Evolutionary conservation across 2,888 invertebrate species (phyloP), one percentile per base, ranked within the genome.

Genomic region (Acrocyrtus sp.): DNA sequence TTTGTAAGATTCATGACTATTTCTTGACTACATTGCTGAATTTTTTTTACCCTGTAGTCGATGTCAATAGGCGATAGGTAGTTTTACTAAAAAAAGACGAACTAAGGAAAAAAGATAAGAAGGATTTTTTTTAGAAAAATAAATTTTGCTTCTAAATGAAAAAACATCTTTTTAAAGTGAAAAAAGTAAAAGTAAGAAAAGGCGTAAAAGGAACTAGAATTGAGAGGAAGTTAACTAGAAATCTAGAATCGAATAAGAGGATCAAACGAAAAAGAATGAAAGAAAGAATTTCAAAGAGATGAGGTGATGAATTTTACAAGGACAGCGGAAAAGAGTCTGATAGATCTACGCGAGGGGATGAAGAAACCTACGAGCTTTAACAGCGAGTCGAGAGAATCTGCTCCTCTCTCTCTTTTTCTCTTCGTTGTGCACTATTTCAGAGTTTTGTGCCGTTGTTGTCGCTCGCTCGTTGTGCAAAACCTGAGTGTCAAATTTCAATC

Each of bases 401-500:
- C 12, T 34, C 12, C 34, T 34, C 34, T 12, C 34, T 34, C 34
- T 34, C 34, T 5, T 34, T 34, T 34, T 12, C 34, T 34, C 5
- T 5, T 34, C 34, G 34, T 34, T 34, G n/a, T n/a, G n/a, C n/a
- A n/a, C n/a, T n/a, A n/a, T n/a, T n/a, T n/a, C n/a, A n/a, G n/a
- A n/a, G n/a, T n/a, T n/a, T n/a, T n/a, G n/a, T n/a, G n/a, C n/a
- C n/a, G n/a, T n/a, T n/a, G n/a, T n/a, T n/a, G n/a, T n/a, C 12
- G 34, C 34, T 34, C 34, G 34, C 19, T 27, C 26, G 8, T 19
- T 56, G 60, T 61, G 60, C 60, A 68, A 68, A 69, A 69, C 61
- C 68, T 60, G 53, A 17, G 68, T 60, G 43, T 69, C 68, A 61
- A 24, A 61, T 69, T 69, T 69, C 68, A 69, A 69, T 61, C 60